Evolutionary conservation across 2,797 vertebrate species (phyloP).

Genomic region (Myotis vivesi): DNA sequence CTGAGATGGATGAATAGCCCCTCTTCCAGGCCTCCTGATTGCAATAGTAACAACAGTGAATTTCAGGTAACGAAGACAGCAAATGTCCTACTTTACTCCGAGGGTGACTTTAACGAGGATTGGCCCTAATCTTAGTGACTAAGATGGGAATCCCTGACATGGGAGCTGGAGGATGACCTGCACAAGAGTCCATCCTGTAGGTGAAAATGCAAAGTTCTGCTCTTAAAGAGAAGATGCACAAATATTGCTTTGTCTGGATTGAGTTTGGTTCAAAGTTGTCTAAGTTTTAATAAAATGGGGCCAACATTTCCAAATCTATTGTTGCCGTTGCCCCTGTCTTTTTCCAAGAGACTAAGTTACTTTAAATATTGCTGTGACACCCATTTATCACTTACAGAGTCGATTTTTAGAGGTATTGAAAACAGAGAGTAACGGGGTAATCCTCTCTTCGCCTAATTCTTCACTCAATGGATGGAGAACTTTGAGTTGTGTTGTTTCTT

Average conservation of each 20-base stretch:
- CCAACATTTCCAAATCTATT: background rate
- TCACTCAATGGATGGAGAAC: background rate
- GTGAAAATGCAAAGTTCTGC: background rate
- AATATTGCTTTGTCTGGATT: background rate
- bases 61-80: background rate
- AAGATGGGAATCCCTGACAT: background rate
- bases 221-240: background rate
- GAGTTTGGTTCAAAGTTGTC: background rate
- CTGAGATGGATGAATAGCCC: background rate
- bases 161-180: background rate
- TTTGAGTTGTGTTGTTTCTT: background rate
- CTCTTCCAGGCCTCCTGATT: background rate
- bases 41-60: background rate
- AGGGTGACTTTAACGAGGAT: background rate
- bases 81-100: background rate
- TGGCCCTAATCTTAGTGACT: background rate
- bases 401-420: background rate
- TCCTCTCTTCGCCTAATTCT: background rate
- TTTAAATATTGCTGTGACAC: background rate
- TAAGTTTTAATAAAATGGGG: constrained; percentile 12
- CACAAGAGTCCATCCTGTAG: background rate
- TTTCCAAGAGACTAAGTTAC: background rate
- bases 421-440: background rate
- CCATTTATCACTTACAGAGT: background rate
- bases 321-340: background rate